Evolutionary conservation across 2,113 vertebrate species (phyloP).

Genomic region (Pongo abelii): DNA sequence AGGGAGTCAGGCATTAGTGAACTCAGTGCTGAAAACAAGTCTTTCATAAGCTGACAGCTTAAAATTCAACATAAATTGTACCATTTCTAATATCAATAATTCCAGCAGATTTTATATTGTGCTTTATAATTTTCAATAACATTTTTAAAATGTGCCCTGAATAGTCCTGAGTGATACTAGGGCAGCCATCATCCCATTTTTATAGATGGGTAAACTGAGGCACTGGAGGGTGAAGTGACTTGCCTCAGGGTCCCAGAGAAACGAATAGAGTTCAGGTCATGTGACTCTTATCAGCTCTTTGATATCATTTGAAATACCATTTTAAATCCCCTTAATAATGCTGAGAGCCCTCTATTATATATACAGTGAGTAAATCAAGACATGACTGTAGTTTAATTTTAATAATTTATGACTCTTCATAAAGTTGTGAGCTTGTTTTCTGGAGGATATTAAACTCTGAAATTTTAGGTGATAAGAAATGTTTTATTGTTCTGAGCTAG

Average conservation of each 20-base stretch:
- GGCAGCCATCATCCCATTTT: not conserved
- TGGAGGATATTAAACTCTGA: not conserved
- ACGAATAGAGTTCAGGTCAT: not conserved
- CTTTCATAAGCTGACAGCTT: conserved; percentile 61
- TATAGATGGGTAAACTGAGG: not conserved
- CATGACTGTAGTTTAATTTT: conserved; percentile 43
- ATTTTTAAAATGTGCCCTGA: not conserved
- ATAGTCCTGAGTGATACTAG: not conserved
- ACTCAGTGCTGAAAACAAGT: conserved; percentile 52
- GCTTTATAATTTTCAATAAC: not conserved
- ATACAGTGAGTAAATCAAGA: not conserved
- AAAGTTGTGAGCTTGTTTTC: not conserved
- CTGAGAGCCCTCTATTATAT: not conserved
- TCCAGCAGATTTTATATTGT: conserved; percentile 3
- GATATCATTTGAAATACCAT: not conserved
- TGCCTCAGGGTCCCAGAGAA: not conserved
- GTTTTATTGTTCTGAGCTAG: not conserved
- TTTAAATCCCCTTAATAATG: not conserved
- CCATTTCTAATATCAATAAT: conserved; percentile 38
- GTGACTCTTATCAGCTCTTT: not conserved
- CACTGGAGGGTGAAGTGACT: not conserved
- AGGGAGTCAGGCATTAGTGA: conserved; percentile 62
- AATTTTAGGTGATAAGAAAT: not conserved
- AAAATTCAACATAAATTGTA: conserved; percentile 59
- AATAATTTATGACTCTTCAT: conserved; percentile 50